Percentiles rank a stretch among this genome's conserved stretches.
phyloP scores from a whole-genome alignment of 1,140 invertebrate species.

The Orius laevigatus region DNA sequence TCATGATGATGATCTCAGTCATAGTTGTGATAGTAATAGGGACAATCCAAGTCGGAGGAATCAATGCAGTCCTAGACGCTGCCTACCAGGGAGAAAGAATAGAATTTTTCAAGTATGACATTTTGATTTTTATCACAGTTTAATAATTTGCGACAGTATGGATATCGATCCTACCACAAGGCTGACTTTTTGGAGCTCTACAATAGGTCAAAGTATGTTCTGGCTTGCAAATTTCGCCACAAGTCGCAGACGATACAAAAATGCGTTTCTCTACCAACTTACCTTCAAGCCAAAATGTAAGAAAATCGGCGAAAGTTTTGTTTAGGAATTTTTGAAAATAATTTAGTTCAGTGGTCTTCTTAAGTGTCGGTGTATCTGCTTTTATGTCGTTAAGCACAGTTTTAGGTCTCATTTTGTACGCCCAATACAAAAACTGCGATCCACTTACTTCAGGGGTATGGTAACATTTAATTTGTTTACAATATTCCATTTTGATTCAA shows the following conservation, averaged over 20 bases:
- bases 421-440: slow-evolving; percentile 34
- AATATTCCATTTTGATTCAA: too few species aligned
- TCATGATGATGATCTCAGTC: slow-evolving; percentile 61
- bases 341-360: slow-evolving; percentile 40
- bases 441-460: slow-evolving; percentile 26
- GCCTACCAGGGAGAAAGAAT: slow-evolving; percentile 38
- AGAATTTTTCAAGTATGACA: slow-evolving; percentile 46
- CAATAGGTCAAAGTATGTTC: not conserved
- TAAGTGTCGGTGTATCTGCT: slow-evolving; percentile 43
- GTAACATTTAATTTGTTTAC: too few species aligned
- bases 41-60: slow-evolving; percentile 44
- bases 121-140: not conserved
- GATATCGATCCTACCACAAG: slow-evolving; percentile 1
- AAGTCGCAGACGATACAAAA: slow-evolving; percentile 1
- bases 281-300: slow-evolving; percentile 5
- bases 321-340: not conserved
- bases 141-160: not conserved
- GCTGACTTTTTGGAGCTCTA: slow-evolving; percentile 2
- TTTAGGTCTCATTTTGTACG: slow-evolving; percentile 33
- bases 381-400: slow-evolving; percentile 32
- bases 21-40: slow-evolving; percentile 48
- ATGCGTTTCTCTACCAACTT: slow-evolving; percentile 1
- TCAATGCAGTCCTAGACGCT: slow-evolving; percentile 33
- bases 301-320: too few species aligned
- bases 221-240: not conserved